Evolutionary conservation across 2,113 vertebrate species (phyloP).

Genomic region (Ancistrus triradiatus): DNA sequence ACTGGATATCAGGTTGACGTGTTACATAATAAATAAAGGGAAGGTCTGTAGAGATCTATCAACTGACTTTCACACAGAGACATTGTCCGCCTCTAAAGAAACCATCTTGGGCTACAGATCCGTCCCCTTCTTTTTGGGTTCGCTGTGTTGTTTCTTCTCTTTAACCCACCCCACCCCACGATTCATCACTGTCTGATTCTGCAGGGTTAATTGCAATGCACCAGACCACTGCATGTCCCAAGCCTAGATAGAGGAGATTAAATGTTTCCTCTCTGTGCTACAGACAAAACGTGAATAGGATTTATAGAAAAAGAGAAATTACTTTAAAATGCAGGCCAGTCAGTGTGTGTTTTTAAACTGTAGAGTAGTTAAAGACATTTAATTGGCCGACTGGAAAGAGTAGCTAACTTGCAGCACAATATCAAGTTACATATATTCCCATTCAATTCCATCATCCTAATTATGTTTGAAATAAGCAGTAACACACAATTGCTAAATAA

Average conservation of each 20-base stretch:
- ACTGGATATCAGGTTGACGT: conserved; percentile 25
- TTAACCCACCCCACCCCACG: conserved; percentile 39
- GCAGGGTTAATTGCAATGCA: conserved; percentile 64
- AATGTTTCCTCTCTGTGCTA: conserved; percentile 47
- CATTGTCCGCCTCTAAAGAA: conserved; percentile 38
- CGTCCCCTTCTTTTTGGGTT: conserved; percentile 8
- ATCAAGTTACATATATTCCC: too few relatives aligned
- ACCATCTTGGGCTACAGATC: conserved; percentile 20
- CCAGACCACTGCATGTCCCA: conserved; percentile 51
- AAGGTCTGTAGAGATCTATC: conserved; percentile 29
- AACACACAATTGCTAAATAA: background rate
- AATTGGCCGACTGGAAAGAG: too few relatives aligned
- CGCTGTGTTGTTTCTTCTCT: conserved; percentile 37
- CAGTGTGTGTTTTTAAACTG: too few relatives aligned
- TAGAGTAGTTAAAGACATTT: too few relatives aligned
- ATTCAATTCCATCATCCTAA: background rate
- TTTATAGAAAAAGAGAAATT: background rate
- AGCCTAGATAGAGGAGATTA: conserved; percentile 68
- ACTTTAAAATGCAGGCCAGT: too few relatives aligned
- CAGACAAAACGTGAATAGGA: conserved; percentile 32
- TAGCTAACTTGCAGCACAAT: too few relatives aligned
- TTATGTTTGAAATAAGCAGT: conserved; percentile 18
- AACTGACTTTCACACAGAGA: conserved; percentile 36
- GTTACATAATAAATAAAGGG: conserved; percentile 28
- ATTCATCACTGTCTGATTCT: conserved; percentile 62